Evolutionary conservation across 2,888 invertebrate species (phyloP).

Genomic region (Nemoura dubitans): DNA sequence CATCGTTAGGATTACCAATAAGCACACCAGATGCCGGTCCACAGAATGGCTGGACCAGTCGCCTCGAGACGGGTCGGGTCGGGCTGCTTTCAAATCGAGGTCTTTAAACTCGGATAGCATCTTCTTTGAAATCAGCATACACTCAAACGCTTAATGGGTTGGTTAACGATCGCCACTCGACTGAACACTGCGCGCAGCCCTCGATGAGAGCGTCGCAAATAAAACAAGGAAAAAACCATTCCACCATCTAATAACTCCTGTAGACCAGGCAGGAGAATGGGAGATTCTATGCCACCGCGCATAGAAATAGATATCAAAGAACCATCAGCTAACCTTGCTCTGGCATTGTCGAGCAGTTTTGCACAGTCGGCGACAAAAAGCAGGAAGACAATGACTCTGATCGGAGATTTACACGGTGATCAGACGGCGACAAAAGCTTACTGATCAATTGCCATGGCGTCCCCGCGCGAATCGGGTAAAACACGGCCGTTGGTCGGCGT

Average conservation of each 20-base stretch:
- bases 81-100: too few relatives aligned
- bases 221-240: neutral
- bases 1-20: conserved; percentile 17
- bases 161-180: neutral
- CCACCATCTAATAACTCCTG: neutral
- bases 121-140: neutral
- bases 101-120: neutral
- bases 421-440: neutral
- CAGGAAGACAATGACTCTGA: neutral
- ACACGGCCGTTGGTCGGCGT: neutral
- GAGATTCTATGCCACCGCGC: neutral
- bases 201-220: neutral
- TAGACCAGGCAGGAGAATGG: neutral
- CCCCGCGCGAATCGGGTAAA: neutral
- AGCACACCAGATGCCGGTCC: neutral
- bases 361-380: neutral
- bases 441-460: neutral
- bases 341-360: neutral
- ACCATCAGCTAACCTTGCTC: neutral
- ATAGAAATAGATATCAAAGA: neutral
- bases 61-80: too few relatives aligned
- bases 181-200: too few relatives aligned
- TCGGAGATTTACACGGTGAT: neutral
- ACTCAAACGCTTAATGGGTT: neutral
- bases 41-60: neutral